Evolutionary conservation across 2,797 vertebrate species (phyloP).

Genomic region (Rachycentron canadum): DNA sequence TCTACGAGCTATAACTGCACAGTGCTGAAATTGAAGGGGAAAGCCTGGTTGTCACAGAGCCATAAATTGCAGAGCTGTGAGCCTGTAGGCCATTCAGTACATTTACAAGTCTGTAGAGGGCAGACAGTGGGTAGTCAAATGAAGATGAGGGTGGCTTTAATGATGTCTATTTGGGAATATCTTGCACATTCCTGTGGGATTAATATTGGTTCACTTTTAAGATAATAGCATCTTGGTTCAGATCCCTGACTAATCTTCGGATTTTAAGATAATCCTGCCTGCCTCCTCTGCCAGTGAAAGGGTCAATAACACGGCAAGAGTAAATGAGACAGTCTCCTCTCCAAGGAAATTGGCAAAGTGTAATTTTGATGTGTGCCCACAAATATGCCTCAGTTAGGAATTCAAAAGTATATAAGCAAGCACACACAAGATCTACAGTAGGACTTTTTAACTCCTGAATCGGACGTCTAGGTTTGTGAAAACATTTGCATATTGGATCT

Average conservation of each 20-base stretch:
- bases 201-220: slow-evolving; percentile 57
- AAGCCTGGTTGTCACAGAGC: slow-evolving; percentile 47
- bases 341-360: slow-evolving; percentile 37
- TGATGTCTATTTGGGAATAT: slow-evolving; percentile 51
- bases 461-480: slow-evolving; percentile 39
- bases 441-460: slow-evolving; percentile 17
- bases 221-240: slow-evolving; percentile 53
- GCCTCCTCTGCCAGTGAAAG: slow-evolving; percentile 42
- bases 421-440: slow-evolving; percentile 10
- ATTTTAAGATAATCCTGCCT: slow-evolving; percentile 55
- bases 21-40: slow-evolving; percentile 57
- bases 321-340: slow-evolving; percentile 47
- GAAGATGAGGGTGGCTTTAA: slow-evolving; percentile 54
- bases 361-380: slow-evolving; percentile 37
- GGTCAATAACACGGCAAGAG: slow-evolving; percentile 40
- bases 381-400: slow-evolving; percentile 15
- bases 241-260: slow-evolving; percentile 60
- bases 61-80: slow-evolving; percentile 48
- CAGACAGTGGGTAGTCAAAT: slow-evolving; percentile 39
- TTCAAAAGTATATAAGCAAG: neutral
- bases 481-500: slow-evolving; percentile 30
- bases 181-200: slow-evolving; percentile 56
- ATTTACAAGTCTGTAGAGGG: slow-evolving; percentile 43
- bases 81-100: slow-evolving; percentile 41
- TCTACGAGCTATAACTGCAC: slow-evolving; percentile 47